phyloP scores from a whole-genome alignment of 2,888 invertebrate genomes.

The Pseudeuparius sepicola region DNA sequence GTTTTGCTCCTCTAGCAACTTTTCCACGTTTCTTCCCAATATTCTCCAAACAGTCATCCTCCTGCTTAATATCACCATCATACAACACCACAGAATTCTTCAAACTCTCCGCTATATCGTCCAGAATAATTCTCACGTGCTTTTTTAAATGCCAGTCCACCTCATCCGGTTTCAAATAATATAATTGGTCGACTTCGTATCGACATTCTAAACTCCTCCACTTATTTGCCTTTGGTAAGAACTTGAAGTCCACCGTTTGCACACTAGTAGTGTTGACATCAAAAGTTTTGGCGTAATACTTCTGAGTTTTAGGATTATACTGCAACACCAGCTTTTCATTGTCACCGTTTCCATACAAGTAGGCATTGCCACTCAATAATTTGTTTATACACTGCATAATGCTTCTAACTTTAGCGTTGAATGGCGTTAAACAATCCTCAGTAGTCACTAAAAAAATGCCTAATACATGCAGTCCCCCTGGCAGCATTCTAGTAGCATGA shows the following conservation, averaged over 20 bases:
- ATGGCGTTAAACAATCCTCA: conserved; percentile 51
- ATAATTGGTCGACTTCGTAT: conserved; percentile 65
- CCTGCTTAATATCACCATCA: conserved; percentile 59
- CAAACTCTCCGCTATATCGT: conserved; percentile 48
- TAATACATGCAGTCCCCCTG: conserved; percentile 66
- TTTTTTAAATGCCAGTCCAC: conserved; percentile 55
- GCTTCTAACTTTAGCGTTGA: conserved; percentile 48
- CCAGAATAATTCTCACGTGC: conserved; percentile 53
- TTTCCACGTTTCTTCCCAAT: conserved; percentile 54
- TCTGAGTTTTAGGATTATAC: conserved; percentile 45
- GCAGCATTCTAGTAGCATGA: conserved; percentile 81
- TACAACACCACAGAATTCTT: conserved; percentile 60
- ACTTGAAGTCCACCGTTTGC: conserved; percentile 69
- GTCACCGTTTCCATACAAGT: conserved; percentile 50
- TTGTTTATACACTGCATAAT: conserved; percentile 49
- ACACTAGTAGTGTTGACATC: conserved; percentile 47
- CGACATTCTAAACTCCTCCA: conserved; percentile 71
- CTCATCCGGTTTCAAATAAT: conserved; percentile 55
- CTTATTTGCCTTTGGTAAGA: conserved; percentile 54
- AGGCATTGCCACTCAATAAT: conserved; percentile 44
- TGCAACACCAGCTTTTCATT: conserved; percentile 57
- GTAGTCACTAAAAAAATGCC: conserved; percentile 69
- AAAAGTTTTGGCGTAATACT: conserved; percentile 53
- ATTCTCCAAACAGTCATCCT: conserved; percentile 52
- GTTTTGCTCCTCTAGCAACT: conserved; percentile 25